These are phyloP conservation scores for Pandemis cinnamomeana DNA, from an alignment of 2,888 invertebrate species.

Conservation along the genomic window DNA sequence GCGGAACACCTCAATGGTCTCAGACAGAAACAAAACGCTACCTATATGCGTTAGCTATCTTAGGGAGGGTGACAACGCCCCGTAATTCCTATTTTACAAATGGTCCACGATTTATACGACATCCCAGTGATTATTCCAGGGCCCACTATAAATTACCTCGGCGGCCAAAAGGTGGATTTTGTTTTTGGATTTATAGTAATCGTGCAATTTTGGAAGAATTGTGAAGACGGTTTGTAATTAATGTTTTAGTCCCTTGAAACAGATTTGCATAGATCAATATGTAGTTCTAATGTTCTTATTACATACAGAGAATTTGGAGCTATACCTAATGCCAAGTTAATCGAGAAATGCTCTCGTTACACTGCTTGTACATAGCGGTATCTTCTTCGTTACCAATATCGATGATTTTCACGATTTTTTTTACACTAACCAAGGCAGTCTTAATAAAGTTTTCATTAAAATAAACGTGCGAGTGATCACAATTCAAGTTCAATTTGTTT, in stretches of 20 bases:
- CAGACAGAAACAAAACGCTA: constrained; percentile 13
- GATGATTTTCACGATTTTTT: no score
- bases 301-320: no score
- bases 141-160: constrained; percentile 80
- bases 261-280: not conserved
- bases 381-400: no score
- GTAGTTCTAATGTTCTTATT: no score
- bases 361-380: no score
- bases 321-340: no score
- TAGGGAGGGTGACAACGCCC: constrained; percentile 67
- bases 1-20: constrained; percentile 14
- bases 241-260: not conserved
- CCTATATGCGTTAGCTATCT: constrained; percentile 35
- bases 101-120: constrained; percentile 82
- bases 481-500: no score
- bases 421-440: no score
- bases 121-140: constrained; percentile 81
- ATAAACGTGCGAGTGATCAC: no score
- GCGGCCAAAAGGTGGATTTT: constrained; percentile 75
- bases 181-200: constrained; percentile 79
- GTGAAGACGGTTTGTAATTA: constrained; percentile 18
- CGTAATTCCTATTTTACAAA: constrained; percentile 84
- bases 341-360: no score
- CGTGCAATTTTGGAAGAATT: constrained; percentile 57
- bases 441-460: no score